A percentile compares a stretch with the other conserved stretches of the same genome.
These are phyloP conservation scores for Calcarius ornatus DNA, from an alignment of 2,113 vertebrate species.

Conservation along the genomic window DNA sequence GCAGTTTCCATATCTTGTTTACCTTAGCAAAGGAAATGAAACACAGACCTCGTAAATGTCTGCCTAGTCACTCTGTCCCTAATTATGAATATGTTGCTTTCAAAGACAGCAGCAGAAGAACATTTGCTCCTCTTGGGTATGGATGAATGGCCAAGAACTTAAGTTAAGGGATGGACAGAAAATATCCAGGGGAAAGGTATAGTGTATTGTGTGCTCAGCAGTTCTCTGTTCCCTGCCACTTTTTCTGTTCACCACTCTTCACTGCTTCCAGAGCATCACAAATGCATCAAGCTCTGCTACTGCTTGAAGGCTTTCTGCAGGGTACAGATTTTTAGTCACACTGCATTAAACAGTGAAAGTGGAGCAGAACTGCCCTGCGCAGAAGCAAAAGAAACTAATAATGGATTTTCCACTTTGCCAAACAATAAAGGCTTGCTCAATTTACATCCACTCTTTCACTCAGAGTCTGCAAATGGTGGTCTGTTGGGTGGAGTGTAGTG, in stretches of 20 bases:
- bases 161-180: not conserved
- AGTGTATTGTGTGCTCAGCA: not conserved
- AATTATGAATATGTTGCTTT: not conserved
- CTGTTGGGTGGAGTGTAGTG: not conserved
- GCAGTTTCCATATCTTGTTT: not conserved
- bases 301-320: conserved; percentile 14
- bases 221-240: not conserved
- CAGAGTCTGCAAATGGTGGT: not conserved
- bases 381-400: not conserved
- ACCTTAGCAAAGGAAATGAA: not conserved
- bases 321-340: not conserved
- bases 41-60: not conserved
- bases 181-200: not conserved
- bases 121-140: not conserved
- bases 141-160: not conserved
- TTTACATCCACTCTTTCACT: not conserved
- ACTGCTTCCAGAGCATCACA: not conserved
- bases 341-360: not conserved
- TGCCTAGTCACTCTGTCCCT: not conserved
- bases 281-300: not conserved
- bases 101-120: not conserved
- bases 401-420: not conserved
- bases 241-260: not conserved
- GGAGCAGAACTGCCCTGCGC: not conserved
- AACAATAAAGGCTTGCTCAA: not conserved